Base-by-base conservation (phyloP, 2,113 vertebrate species). In the Smithornis capensis region DNA sequence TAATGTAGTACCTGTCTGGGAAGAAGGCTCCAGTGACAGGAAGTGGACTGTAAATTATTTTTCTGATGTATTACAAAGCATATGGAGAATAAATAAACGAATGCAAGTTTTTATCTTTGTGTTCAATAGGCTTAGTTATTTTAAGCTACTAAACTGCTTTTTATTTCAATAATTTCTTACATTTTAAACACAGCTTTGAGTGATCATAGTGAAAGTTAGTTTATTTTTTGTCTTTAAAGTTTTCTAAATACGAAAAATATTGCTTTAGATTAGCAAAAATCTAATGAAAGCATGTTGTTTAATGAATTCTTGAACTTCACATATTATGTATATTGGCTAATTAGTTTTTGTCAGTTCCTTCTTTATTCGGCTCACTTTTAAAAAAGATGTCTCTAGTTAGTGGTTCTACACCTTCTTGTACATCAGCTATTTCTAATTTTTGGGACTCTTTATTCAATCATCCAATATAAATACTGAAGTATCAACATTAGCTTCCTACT, bases 141-240 rank as follows among this genome's bases (percentile, higher is more conserved):
- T 88, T 49, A 67, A 2, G 31, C 3, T 55, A 23, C 10, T 55
- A 68, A 33, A 50, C 2, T 14, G 6, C 8, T 35, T 40, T 78
- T 84, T 47, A 67, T 88, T 85, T 68, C 16, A 76, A 16, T 17
- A 52, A 7, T 33, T 88, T 38, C 7, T 37, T 83, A 12, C 27
- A 68, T 77, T 89, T 71, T 59, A 67, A 82, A 14, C 4, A 35
- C 40, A 87, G 3, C 0, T 84, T 81, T 90, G 19, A 60, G 8
- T 81, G 18, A 4, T 81, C 69, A 25, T 57, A 28, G 7, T 44
- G 12, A 37, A 4, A 14, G 42, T 23, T 27, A 3, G 0, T 2
- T 6, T 5, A 14, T 50, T 28, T 6, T 21, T 3, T 8, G 25
- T 4, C 5, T 52, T 59, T 45, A 47, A 16, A 64, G 1, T 23